Conservation (phyloP, 2,113 vertebrate species). For the Dromaius novaehollandiae region DNA sequence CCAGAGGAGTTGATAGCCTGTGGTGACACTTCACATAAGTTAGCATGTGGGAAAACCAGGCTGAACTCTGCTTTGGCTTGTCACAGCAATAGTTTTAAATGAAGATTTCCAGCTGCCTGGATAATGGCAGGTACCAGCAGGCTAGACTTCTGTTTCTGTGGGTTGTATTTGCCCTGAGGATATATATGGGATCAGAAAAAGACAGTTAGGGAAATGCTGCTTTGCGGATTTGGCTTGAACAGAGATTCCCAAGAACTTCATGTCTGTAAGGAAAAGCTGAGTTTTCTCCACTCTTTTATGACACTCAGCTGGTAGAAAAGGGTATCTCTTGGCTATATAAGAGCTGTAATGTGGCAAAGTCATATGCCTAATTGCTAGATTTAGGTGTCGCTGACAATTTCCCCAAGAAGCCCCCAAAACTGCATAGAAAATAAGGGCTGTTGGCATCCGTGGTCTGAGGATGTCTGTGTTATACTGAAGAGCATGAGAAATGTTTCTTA, state of each 20-base stretch:
- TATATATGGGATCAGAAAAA: background rate
- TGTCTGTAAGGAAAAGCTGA: background rate
- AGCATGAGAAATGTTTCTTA: accelerated
- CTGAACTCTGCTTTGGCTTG: background rate
- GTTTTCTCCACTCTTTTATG: background rate
- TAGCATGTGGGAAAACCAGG: background rate
- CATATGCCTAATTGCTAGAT: background rate
- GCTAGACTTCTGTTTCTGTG: background rate
- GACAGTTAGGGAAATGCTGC: background rate
- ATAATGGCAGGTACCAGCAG: background rate
- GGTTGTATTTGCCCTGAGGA: background rate
- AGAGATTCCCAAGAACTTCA: background rate
- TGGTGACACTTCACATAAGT: background rate
- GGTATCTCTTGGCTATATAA: background rate
- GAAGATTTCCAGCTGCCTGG: background rate
- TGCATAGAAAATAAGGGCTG: background rate
- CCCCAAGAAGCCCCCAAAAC: background rate
- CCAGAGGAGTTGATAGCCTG: background rate
- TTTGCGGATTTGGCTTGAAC: background rate
- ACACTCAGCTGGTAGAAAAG: background rate
- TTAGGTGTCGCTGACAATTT: background rate
- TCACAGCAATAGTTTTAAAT: background rate
- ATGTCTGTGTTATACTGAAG: background rate
- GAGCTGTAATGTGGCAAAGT: background rate
- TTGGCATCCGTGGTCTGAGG: background rate